Evolutionary conservation across 2,888 invertebrate species (phyloP).

Genomic region (Ennomos fuscantarius): DNA sequence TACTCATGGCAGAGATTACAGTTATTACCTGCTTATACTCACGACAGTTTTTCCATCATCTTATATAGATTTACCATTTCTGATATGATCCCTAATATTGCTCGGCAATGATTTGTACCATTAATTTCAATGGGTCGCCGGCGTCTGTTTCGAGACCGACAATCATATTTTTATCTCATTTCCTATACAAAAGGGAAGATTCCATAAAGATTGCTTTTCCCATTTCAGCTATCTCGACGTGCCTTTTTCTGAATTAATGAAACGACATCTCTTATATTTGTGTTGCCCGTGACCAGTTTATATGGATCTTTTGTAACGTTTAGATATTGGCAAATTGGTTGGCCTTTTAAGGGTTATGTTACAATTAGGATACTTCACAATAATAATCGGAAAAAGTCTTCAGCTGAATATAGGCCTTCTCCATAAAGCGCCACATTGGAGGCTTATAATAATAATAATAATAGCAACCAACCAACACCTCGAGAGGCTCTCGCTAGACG

Average conservation of each 20-base stretch:
- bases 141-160: conserved; percentile 15
- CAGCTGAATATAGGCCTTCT: too few relatives aligned
- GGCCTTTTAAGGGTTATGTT: too few relatives aligned
- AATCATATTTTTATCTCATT: conserved; percentile 32
- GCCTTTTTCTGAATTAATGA: conserved; percentile 24
- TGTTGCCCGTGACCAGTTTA: conserved; percentile 10
- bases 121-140: conserved; percentile 16
- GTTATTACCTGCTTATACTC: too few relatives aligned
- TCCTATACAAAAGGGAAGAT: conserved; percentile 24
- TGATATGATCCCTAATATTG: conserved; percentile 15
- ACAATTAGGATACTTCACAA: too few relatives aligned
- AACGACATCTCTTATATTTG: conserved; percentile 19
- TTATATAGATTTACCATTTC: neutral
- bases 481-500: too few relatives aligned
- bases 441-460: too few relatives aligned
- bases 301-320: neutral
- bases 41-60: too few relatives aligned
- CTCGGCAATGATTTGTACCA: conserved; percentile 15
- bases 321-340: too few relatives aligned
- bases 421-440: too few relatives aligned
- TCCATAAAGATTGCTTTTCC: conserved; percentile 23
- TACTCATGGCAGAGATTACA: too few relatives aligned
- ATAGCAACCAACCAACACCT: too few relatives aligned
- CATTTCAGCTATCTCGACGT: conserved; percentile 14
- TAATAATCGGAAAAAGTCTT: too few relatives aligned